Evolutionary conservation across 2,888 invertebrate species (phyloP).

Genomic region (Eilema sororculum): DNA sequence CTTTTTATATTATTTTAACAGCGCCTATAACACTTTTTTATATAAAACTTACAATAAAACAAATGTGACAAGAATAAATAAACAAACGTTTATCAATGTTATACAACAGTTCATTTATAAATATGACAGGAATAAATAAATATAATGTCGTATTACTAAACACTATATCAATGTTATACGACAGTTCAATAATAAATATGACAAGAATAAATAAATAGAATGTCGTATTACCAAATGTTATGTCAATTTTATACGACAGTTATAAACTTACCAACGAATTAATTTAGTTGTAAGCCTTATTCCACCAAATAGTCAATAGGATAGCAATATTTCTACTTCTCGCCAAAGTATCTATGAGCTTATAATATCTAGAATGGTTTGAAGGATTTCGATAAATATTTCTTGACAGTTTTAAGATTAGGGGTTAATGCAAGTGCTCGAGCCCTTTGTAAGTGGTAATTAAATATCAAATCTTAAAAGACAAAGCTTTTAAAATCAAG

Average conservation of each 20-base stretch:
- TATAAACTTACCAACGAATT: conserved; percentile 45
- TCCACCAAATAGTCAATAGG: conserved; percentile 57
- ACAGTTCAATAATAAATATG: background rate
- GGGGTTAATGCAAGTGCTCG: too few relatives aligned
- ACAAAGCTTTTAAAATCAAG: too few relatives aligned
- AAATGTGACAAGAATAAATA: background rate
- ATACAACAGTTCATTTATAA: background rate
- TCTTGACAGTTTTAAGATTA: too few relatives aligned
- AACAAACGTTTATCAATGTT: background rate
- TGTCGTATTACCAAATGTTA: conserved; percentile 11
- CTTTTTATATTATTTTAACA: background rate
- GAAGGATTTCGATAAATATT: too few relatives aligned
- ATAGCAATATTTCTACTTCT: conserved; percentile 26
- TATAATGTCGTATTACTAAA: background rate
- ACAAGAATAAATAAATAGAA: background rate
- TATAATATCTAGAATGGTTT: background rate
- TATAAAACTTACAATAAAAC: background rate
- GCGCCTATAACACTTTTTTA: background rate
- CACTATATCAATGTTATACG: background rate
- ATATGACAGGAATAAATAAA: background rate
- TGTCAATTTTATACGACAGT: conserved; percentile 12
- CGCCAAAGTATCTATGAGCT: background rate
- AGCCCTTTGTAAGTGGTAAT: too few relatives aligned
- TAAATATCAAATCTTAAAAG: too few relatives aligned
- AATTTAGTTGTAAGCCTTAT: conserved; percentile 37